Evolutionary conservation across 2,797 vertebrate genomes (phyloP).

Genomic region (Merluccius polli): DNA sequence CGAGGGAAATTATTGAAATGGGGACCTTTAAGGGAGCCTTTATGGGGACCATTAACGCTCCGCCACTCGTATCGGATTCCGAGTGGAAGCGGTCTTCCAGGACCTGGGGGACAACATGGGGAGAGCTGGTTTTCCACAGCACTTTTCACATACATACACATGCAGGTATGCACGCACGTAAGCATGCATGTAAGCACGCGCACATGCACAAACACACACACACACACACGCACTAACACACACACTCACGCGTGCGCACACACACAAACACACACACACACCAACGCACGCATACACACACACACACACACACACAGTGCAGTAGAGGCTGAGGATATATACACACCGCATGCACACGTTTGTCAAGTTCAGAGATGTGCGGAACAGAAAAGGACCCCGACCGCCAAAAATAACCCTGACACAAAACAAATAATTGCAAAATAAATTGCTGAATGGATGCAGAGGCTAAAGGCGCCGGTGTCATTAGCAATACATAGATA

Average conservation of each 20-base stretch:
- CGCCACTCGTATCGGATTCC: no score
- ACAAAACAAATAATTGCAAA: neutral
- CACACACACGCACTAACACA: neutral
- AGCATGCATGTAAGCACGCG: neutral
- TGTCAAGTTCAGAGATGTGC: neutral
- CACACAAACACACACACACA: neutral
- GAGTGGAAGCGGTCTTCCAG: no score
- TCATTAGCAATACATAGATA: slow-evolving; percentile 1
- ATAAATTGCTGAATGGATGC: neutral
- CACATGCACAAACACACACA: neutral
- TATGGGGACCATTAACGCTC: neutral
- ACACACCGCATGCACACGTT: neutral
- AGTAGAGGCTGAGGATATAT: neutral
- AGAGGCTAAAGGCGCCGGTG: no score
- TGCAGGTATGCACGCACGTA: neutral
- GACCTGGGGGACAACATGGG: no score
- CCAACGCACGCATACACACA: neutral
- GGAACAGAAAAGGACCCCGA: neutral
- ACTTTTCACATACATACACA: slow-evolving; percentile 8
- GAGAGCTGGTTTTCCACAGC: neutral
- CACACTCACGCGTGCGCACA: neutral
- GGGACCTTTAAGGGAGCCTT: no score
- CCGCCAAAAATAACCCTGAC: neutral
- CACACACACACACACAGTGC: neutral
- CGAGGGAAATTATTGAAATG: no score